Evolutionary conservation across 2,113 vertebrate genomes (phyloP).

Genomic region (Cinclus mexicanus): DNA sequence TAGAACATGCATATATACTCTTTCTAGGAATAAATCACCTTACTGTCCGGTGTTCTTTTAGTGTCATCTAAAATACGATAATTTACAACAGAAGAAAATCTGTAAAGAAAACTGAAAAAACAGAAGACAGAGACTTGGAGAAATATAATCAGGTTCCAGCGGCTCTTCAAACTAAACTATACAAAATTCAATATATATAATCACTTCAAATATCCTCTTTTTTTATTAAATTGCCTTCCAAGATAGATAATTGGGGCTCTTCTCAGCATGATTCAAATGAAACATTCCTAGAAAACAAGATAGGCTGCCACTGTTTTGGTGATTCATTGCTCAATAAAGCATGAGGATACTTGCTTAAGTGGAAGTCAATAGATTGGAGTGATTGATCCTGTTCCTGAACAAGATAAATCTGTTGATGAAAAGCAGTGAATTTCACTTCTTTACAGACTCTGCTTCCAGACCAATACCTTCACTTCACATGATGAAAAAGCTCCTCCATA

Average conservation of each 20-base stretch:
- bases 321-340: neutral
- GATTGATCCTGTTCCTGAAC: neutral
- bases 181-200: neutral
- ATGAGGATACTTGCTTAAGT: neutral
- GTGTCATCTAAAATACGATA: neutral
- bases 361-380: neutral
- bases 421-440: neutral
- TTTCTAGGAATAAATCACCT: neutral
- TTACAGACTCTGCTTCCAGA: neutral
- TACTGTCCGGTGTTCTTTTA: neutral
- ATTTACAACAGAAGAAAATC: neutral
- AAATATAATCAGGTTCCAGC: neutral
- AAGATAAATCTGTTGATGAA: neutral
- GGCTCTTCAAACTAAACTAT: neutral
- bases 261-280: neutral
- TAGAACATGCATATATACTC: neutral
- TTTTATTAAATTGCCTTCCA: neutral
- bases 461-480: neutral
- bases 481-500: neutral
- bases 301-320: neutral
- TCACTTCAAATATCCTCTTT: neutral
- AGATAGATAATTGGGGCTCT: neutral
- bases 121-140: neutral
- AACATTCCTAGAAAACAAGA: neutral
- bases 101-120: neutral